Evolutionary conservation across 2,888 invertebrate species (phyloP), one percentile per base, ranked within the genome.

Genomic region (Cactoblastis cactorum): DNA sequence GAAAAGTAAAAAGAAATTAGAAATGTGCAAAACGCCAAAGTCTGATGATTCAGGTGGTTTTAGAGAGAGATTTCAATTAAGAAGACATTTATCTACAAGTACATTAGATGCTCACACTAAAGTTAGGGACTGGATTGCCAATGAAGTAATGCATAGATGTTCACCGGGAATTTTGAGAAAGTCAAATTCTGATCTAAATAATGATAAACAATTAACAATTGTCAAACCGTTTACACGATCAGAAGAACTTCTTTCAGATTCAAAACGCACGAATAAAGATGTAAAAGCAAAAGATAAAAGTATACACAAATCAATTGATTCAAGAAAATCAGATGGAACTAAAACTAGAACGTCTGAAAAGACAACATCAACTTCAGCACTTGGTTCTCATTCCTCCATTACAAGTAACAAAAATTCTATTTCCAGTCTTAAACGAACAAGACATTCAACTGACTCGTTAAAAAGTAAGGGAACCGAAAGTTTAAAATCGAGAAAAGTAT

Each of bases 81-180:
- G 93, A 15, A 80, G 95, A 17, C 94, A 95, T 75, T 91, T 94
- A 67, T 95, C 95, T 4, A 92, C 92, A 3, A 95, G 95, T 56
- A 96, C 96, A 0, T 92, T 96, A 57, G 96, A 96, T 74, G 95
- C 96, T 0, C 94, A 96, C 69, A 94, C 95, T 11, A 96, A 96
- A 90, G 96, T 96, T 0, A 91, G 94, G 56, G 95, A 96, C 63
- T 96, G 96, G 96, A 96, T 96, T 62, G 92, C 94, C 0, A 94
- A 94, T 58, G 95, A 95, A 75, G 93, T 95, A 32, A 93, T 94
- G 66, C 92, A 94, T 61, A 91, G 93, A 70, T 94, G 93, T 65
- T 94, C 94, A 46, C 94, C 94, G 0, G 91, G 91, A 54, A 92
- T 93, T 70, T 71, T 93, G 12, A 84, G 92, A 59, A 92, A 92